These are phyloP conservation scores for Hesperia comma DNA, from an alignment of 2,888 invertebrate species.

Conservation along the genomic window DNA sequence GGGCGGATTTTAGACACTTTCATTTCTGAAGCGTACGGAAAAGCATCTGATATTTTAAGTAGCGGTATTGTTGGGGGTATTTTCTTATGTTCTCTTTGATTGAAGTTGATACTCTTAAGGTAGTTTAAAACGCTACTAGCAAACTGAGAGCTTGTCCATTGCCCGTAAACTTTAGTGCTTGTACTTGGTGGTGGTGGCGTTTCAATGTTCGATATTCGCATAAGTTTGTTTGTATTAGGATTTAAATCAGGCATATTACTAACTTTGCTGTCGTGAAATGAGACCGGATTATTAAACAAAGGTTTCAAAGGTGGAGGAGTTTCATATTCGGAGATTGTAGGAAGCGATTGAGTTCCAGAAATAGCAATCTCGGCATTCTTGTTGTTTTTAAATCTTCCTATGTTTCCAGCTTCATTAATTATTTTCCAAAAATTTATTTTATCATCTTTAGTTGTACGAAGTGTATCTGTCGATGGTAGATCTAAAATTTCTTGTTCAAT, in stretches of 20 bases:
- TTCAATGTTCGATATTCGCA: constrained; percentile 55
- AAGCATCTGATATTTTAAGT: constrained; percentile 61
- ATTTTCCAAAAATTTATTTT: constrained; percentile 58
- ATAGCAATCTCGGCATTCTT: constrained; percentile 40
- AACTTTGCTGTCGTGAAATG: constrained; percentile 11
- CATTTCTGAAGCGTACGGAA: constrained; percentile 68
- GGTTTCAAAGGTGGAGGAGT: constrained; percentile 60
- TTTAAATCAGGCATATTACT: constrained; percentile 36
- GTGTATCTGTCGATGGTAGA: constrained; percentile 42
- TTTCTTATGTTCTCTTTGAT: constrained; percentile 56
- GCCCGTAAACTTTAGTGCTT: constrained; percentile 63
- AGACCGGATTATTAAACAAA: constrained; percentile 39
- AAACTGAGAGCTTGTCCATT: constrained; percentile 72
- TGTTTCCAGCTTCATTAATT: constrained; percentile 49
- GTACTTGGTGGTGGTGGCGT: constrained; percentile 59
- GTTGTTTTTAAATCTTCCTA: constrained; percentile 50
- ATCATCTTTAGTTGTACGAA: constrained; percentile 43
- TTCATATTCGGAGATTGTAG: constrained; percentile 62
- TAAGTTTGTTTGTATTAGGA: constrained; percentile 16
- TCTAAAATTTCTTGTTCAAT: constrained; percentile 55
- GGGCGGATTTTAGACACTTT: constrained; percentile 59
- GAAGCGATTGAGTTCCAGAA: constrained; percentile 48
- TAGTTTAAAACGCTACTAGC: constrained; percentile 71
- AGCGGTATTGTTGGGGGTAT: constrained; percentile 64
- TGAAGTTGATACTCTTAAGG: constrained; percentile 65